Conservation (phyloP, 2,113 vertebrate genomes). For the Dendrocopos noguchii region DNA sequence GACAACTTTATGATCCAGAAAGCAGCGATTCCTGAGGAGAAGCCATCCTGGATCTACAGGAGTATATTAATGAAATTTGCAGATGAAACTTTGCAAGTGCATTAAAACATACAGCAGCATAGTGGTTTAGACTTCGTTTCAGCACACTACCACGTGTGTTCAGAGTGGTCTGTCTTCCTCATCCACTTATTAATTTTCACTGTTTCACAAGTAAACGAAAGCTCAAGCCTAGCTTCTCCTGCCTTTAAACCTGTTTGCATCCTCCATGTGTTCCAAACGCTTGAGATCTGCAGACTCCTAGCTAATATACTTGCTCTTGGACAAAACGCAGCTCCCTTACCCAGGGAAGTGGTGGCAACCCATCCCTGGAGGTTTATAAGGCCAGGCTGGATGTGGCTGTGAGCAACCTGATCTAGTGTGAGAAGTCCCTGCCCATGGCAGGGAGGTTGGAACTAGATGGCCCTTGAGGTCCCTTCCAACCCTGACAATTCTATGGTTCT, state of each 20-base stretch:
- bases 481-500: too few species aligned
- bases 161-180: background rate
- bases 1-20: slow-evolving; percentile 77
- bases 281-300: background rate
- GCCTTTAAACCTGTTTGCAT: background rate
- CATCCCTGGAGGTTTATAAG: too few species aligned
- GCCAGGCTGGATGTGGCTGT: too few species aligned
- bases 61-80: slow-evolving; percentile 66
- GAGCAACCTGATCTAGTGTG: too few species aligned
- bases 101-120: slow-evolving; percentile 2
- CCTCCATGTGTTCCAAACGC: background rate
- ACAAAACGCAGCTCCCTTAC: background rate
- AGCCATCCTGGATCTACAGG: slow-evolving; percentile 61
- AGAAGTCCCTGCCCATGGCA: too few species aligned
- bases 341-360: too few species aligned
- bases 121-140: background rate
- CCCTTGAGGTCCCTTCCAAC: too few species aligned
- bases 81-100: slow-evolving; percentile 47
- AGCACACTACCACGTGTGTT: background rate
- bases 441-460: too few species aligned
- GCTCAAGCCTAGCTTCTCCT: background rate
- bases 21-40: slow-evolving; percentile 71
- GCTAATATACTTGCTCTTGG: background rate
- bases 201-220: background rate
- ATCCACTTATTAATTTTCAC: background rate